phyloP scores from a whole-genome alignment of 2,888 invertebrate species.

The Brachylomia viminalis region DNA sequence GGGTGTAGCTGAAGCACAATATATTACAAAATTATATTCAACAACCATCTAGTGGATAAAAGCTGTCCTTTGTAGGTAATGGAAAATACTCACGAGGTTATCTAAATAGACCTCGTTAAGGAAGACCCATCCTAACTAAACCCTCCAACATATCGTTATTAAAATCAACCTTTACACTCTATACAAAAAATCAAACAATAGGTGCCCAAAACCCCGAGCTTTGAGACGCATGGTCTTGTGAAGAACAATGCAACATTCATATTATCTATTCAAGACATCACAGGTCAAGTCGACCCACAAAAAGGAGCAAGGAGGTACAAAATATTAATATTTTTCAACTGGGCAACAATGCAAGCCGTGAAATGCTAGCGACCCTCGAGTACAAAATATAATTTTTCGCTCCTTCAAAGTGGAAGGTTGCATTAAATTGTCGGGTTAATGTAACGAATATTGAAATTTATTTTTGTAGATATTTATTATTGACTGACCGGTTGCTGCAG shows the following conservation, averaged over 20 bases:
- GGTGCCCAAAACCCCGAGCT: constrained; percentile 62
- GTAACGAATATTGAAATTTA: constrained; percentile 8
- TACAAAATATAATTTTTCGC: constrained; percentile 31
- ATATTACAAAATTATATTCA: background rate
- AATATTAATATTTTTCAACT: constrained; percentile 76
- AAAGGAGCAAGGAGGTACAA: constrained; percentile 61
- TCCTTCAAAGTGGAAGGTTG: constrained; percentile 7
- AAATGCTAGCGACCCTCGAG: constrained; percentile 43
- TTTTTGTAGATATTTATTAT: background rate
- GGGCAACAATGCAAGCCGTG: constrained; percentile 64
- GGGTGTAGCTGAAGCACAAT: background rate
- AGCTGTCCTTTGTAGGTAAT: background rate
- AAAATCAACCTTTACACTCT: constrained; percentile 53
- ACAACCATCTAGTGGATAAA: background rate
- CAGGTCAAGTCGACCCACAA: constrained; percentile 70
- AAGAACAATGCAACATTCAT: constrained; percentile 73
- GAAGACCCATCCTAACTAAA: background rate
- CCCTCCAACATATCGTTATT: constrained; percentile 51
- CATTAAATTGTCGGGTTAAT: constrained; percentile 23
- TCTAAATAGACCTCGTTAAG: constrained; percentile 19
- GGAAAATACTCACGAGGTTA: background rate
- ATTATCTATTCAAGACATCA: constrained; percentile 81
- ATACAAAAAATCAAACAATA: constrained; percentile 60
- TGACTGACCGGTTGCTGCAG: no score
- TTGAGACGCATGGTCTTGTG: constrained; percentile 67